phyloP scores from a whole-genome alignment of 2,888 invertebrate genomes.

The Busseola fusca region DNA sequence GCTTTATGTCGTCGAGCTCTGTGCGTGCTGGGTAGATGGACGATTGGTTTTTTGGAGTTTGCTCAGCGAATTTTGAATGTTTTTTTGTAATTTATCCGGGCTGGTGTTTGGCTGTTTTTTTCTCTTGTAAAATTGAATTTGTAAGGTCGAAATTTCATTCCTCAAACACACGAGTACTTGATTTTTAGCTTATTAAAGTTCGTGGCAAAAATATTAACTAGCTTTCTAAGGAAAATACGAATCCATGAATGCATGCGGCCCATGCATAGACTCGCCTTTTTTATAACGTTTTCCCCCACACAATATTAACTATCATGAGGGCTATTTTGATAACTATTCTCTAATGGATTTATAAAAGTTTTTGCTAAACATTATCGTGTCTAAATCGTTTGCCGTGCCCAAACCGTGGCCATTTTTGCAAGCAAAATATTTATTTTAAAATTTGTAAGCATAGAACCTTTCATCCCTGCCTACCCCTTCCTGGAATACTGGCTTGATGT shows the following conservation, averaged over 20 bases:
- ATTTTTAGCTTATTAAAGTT: background rate
- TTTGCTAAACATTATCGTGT: background rate
- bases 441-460: background rate
- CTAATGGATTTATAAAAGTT: background rate
- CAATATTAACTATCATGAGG: background rate
- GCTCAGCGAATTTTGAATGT: constrained; percentile 53
- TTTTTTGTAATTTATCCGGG: background rate
- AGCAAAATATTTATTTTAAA: background rate
- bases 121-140: background rate
- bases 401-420: background rate
- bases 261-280: background rate
- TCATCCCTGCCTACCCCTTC: background rate
- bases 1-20: constrained; percentile 57
- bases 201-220: background rate
- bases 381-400: background rate
- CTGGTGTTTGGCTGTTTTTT: background rate
- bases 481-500: background rate
- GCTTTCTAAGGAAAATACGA: background rate
- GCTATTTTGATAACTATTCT: background rate
- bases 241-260: background rate
- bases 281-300: no score
- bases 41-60: constrained; percentile 51
- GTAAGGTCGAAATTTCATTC: background rate
- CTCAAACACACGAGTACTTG: background rate
- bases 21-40: constrained; percentile 58